Percentiles rank a stretch among this genome's conserved stretches.
Evolutionary conservation across 2,888 invertebrate genomes (phyloP).

Genomic region (Periphyllus acericola): DNA sequence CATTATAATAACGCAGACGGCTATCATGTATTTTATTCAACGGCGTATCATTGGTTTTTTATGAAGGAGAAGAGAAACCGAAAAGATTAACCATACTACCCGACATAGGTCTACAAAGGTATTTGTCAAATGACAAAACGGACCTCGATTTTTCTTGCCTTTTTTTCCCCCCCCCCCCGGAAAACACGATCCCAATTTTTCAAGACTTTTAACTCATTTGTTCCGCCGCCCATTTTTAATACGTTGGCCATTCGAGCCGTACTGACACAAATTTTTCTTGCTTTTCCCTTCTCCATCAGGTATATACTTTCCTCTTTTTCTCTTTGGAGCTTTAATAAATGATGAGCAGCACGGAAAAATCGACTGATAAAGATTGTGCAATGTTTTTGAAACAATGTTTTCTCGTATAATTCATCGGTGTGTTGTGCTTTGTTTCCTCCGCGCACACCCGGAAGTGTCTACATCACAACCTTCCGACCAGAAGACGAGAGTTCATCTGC

Average conservation of each 20-base stretch:
- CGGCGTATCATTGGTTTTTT: slow-evolving; percentile 18
- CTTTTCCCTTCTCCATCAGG: slow-evolving; percentile 44
- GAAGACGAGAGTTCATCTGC: background rate
- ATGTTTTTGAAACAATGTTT: slow-evolving; percentile 53
- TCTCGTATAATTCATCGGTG: slow-evolving; percentile 40
- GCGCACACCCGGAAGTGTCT: background rate
- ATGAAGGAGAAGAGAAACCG: slow-evolving; percentile 16
- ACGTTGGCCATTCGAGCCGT: slow-evolving; percentile 47
- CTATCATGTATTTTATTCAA: slow-evolving; percentile 34
- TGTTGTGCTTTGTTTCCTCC: background rate
- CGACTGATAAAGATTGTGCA: slow-evolving; percentile 50
- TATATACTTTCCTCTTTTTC: slow-evolving; percentile 11
- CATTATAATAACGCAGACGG: background rate
- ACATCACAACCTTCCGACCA: background rate
- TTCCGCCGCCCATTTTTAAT: slow-evolving; percentile 57
- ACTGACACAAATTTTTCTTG: slow-evolving; percentile 57
- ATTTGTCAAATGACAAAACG: slow-evolving; percentile 61
- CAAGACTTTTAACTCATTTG: slow-evolving; percentile 60
- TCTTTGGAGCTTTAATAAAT: slow-evolving; percentile 47
- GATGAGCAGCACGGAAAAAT: slow-evolving; percentile 43
- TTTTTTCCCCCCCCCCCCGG: slow-evolving; percentile 20
- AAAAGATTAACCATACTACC: slow-evolving; percentile 52
- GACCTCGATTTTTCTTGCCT: slow-evolving; percentile 57
- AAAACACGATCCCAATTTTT: slow-evolving; percentile 59
- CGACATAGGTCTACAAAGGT: slow-evolving; percentile 34